A percentile compares a stretch with the other conserved stretches of the same genome.
These are phyloP conservation scores for Bombus pyrosoma DNA, from an alignment of 1,140 invertebrate species.

Conservation along the genomic window DNA sequence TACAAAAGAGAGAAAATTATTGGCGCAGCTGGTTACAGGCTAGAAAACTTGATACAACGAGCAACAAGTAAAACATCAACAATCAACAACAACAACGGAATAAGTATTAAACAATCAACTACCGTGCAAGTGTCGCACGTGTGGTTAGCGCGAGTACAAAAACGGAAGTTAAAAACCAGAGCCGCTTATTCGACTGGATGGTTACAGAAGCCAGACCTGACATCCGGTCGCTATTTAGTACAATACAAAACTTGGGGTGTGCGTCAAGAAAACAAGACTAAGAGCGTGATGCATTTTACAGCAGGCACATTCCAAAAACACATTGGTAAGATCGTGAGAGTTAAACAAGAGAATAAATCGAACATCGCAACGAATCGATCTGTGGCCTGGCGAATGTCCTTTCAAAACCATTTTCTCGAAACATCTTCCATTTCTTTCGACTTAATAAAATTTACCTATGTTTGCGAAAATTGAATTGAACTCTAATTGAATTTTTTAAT, in stretches of 20 bases:
- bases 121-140: conserved; percentile 64
- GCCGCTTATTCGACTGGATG: not conserved
- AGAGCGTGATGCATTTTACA: conserved; percentile 68
- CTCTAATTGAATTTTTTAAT: not conserved
- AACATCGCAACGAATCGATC: conserved; percentile 7
- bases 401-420: not conserved
- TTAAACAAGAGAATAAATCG: conserved; percentile 3
- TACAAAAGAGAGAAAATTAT: not conserved
- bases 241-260: conserved; percentile 21
- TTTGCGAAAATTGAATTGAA: too few species aligned
- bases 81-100: conserved; percentile 47
- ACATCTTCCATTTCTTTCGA: not conserved
- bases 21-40: conserved; percentile 42
- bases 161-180: conserved; percentile 38
- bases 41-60: conserved; percentile 50
- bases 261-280: conserved; percentile 51
- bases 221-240: conserved; percentile 3
- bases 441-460: not conserved
- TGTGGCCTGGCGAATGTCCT: not conserved
- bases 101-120: conserved; percentile 48
- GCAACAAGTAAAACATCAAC: conserved; percentile 53
- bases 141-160: conserved; percentile 54
- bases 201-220: conserved; percentile 10
- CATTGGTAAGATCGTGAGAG: conserved; percentile 4
- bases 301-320: conserved; percentile 74